A percentile compares a stretch with the other conserved stretches of the same genome.
These are phyloP conservation scores for Acanthosepion lycidas DNA, from an alignment of 2,888 invertebrate genomes.

Conservation along the genomic window DNA sequence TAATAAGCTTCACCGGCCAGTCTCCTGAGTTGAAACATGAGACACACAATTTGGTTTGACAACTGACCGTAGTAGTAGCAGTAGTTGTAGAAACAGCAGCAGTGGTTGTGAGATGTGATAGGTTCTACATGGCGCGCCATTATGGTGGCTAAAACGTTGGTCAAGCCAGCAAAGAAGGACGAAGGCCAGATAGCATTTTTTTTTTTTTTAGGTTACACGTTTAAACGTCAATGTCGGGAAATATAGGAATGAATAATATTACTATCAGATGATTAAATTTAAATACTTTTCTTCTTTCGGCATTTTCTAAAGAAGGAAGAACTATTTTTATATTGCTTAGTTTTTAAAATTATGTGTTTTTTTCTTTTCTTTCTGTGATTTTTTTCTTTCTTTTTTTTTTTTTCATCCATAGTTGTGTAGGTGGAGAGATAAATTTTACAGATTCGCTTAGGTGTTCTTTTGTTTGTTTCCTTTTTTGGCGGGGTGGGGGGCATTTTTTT, in stretches of 20 bases:
- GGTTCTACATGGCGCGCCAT: not conserved
- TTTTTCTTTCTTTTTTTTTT: not conserved
- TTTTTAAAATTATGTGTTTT: too few species aligned
- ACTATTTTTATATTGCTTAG: not conserved
- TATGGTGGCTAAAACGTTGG: not conserved
- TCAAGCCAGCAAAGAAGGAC: not conserved
- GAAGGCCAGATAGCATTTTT: not conserved
- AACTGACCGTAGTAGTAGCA: not conserved
- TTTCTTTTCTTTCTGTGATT: too few species aligned
- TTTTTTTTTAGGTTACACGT: not conserved
- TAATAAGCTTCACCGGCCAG: not conserved
- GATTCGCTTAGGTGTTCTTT: not conserved
- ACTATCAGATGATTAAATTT: too few species aligned
- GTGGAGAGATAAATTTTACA: not conserved
- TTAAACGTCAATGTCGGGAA: not conserved
- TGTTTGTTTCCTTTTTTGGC: too few species aligned
- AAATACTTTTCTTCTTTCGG: too few species aligned
- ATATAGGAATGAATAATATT: not conserved
- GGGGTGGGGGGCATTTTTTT: not conserved
- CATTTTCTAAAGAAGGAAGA: not conserved
- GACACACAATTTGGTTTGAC: not conserved
- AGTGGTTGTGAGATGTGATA: not conserved
- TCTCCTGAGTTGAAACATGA: not conserved
- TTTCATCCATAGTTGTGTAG: not conserved
- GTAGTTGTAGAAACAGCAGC: not conserved